phyloP scores from a whole-genome alignment of 2,888 invertebrate genomes.

The Trichopoda pennipes region DNA sequence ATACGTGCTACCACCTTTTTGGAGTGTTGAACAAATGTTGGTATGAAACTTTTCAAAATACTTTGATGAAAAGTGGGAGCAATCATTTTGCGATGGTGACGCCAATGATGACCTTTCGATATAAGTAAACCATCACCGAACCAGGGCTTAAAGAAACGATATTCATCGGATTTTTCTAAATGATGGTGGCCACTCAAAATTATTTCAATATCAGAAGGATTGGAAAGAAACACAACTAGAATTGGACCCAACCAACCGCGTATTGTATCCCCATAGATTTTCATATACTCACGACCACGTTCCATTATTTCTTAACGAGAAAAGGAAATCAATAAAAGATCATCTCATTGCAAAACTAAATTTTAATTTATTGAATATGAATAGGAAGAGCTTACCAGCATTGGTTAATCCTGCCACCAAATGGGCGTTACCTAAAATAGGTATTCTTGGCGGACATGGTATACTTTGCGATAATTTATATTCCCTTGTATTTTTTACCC shows the following conservation, averaged over 20 bases:
- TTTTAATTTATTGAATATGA: neutral
- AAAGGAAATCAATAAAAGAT: neutral
- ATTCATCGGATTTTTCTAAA: constrained; percentile 88
- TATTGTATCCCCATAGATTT: constrained; percentile 85
- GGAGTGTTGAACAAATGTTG: constrained; percentile 89
- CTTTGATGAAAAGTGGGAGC: constrained; percentile 93
- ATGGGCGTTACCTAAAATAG: constrained; percentile 87
- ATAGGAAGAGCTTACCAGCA: constrained; percentile 81
- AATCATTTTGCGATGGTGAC: constrained; percentile 90
- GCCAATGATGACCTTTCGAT: constrained; percentile 90
- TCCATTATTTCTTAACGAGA: constrained; percentile 72
- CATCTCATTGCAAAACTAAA: neutral
- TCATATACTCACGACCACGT: constrained; percentile 72
- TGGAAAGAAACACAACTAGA: constrained; percentile 85
- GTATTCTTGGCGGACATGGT: constrained; percentile 86
- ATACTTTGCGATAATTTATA: constrained; percentile 85
- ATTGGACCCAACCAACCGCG: constrained; percentile 88
- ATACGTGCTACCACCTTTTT: constrained; percentile 86
- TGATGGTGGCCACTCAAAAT: constrained; percentile 89
- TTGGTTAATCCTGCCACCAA: constrained; percentile 85
- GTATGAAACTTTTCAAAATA: constrained; percentile 89
- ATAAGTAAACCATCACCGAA: constrained; percentile 89
- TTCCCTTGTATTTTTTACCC: constrained; percentile 82
- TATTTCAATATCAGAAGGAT: constrained; percentile 87
- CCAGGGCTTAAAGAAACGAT: constrained; percentile 90